Conservation (phyloP, 2,797 vertebrate genomes). For the Pseudochirops cupreus region DNA sequence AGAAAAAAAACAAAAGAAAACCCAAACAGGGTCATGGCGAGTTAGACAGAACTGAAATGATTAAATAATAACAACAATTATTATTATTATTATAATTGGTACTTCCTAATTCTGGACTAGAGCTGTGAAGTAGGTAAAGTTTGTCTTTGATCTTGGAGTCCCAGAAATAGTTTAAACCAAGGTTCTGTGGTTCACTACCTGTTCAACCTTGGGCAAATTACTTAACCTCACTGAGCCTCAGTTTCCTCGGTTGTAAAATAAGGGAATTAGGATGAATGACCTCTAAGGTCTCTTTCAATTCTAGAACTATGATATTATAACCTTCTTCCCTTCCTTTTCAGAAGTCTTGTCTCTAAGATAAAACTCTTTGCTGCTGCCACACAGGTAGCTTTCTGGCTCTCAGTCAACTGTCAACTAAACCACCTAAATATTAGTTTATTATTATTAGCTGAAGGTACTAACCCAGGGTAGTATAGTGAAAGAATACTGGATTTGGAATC, state of each 20-base stretch:
- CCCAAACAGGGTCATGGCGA: background rate
- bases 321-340: background rate
- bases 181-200: background rate
- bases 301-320: background rate
- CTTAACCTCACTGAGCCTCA: background rate
- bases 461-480: background rate
- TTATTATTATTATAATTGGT: background rate
- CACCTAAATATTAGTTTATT: background rate
- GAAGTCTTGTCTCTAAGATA: background rate
- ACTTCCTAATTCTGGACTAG: background rate
- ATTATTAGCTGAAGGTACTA: background rate
- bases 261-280: background rate
- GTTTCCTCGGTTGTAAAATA: background rate
- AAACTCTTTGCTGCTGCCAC: background rate
- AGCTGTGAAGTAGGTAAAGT: background rate
- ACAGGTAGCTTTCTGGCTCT: background rate
- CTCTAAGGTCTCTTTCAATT: background rate
- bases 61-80: background rate
- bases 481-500: background rate
- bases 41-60: background rate
- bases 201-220: background rate
- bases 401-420: background rate
- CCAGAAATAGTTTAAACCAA: background rate
- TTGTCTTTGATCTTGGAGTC: background rate
- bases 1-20: background rate